Base-by-base conservation (phyloP, 2,888 invertebrate species). In the Resseliella maxima region DNA sequence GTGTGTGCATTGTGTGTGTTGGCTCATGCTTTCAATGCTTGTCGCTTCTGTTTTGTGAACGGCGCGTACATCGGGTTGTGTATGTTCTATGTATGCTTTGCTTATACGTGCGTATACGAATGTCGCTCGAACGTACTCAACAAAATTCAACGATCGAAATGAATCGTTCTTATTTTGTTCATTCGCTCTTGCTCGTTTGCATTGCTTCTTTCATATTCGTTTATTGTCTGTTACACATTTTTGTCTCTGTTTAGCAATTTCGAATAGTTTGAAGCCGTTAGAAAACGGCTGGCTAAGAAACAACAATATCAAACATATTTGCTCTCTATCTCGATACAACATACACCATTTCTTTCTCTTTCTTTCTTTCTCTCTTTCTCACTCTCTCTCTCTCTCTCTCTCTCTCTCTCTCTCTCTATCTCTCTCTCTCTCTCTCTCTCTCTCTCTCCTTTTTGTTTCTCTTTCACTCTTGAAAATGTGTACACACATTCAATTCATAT, bases 401-500 rank as follows among this genome's bases (percentile, higher is more conserved):
- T 21, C 54, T 54, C 21, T 6, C 54, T 12, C 54, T 54, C 54
- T 54, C 18, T 54, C 54, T 54, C 12, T 41, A 41, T 12, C 6
- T 41, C n/a, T n/a, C 6, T 81, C 81, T 36, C 81, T 64, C 18
- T 6, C 21, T 54, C 54, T 54, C 54, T 54, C n/a, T 54, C 3
- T 54, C 54, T 21, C 54, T 54, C 21, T 6, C 54, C 3, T 18
- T 54, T 18, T 54, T 54, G 5, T 18, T 54, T 41, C 12, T 8
- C 41, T 5, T 41, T 15, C 18, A 50, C 46, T 15, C 46, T 50
- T 18, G 46, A 50, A 50, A 50, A 50, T 12, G n/a, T n/a, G n/a
- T 59, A n/a, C 59, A 72, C 72, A 72, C 72, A 31, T 72, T 31
- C 72, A 72, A 72, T 72, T 72, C 72, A 72, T 72, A 72, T 72